A percentile compares a stretch with the other conserved stretches of the same genome.
Evolutionary conservation across 2,888 invertebrate genomes (phyloP).

Genomic region (Micoletzkya japonica): DNA sequence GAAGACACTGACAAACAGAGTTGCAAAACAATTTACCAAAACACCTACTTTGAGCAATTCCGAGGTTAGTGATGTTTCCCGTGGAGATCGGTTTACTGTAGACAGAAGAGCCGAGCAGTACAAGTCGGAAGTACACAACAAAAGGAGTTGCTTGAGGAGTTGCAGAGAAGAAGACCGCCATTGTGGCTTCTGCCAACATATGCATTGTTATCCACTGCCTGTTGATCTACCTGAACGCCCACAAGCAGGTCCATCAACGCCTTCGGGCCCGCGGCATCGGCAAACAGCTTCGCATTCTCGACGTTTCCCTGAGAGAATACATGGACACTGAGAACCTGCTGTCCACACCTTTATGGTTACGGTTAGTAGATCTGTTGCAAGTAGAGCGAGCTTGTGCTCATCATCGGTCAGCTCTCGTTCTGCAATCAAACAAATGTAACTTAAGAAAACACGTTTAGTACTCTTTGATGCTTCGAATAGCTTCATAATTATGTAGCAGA

Average conservation of each 20-base stretch:
- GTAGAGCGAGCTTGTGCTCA: constrained; percentile 79
- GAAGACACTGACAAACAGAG: constrained; percentile 36
- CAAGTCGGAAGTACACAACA: constrained; percentile 1
- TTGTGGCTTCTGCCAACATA: constrained; percentile 27
- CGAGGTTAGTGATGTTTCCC: constrained; percentile 23
- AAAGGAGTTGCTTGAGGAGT: constrained; percentile 76
- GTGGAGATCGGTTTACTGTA: constrained; percentile 2
- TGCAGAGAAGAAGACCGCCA: constrained; percentile 49
- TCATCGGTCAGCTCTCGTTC: constrained; percentile 65
- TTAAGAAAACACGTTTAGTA: constrained; percentile 1
- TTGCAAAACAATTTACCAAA: neutral
- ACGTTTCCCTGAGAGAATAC: constrained; percentile 44
- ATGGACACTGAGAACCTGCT: constrained; percentile 70
- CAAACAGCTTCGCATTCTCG: constrained; percentile 42
- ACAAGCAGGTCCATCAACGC: constrained; percentile 26
- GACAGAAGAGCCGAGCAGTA: constrained; percentile 67
- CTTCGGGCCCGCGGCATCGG: constrained; percentile 52
- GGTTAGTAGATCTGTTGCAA: constrained; percentile 85
- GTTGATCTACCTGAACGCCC: constrained; percentile 35
- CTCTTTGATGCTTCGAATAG: constrained; percentile 30
- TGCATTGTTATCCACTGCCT: no score
- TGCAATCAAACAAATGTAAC: neutral
- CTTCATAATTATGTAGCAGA: constrained; percentile 41
- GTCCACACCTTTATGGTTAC: constrained; percentile 82
- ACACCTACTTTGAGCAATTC: constrained; percentile 13